Evolutionary conservation across 2,113 vertebrate genomes (phyloP).

Genomic region (Crotalus tigris): DNA sequence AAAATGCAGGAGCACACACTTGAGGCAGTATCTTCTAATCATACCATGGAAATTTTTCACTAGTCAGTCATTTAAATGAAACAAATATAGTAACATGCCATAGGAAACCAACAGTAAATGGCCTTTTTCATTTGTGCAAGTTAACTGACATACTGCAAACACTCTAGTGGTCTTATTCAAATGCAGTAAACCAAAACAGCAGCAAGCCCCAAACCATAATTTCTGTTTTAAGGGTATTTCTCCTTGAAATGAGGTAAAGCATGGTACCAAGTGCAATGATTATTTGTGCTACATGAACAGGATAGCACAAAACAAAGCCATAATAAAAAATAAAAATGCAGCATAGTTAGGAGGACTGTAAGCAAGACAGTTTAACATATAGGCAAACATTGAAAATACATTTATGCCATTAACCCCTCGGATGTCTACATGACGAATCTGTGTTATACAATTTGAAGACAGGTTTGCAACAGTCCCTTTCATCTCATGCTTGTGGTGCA

Average conservation of each 20-base stretch:
- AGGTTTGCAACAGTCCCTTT: constrained; percentile 52
- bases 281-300: constrained; percentile 88
- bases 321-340: constrained; percentile 66
- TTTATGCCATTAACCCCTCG: constrained; percentile 61
- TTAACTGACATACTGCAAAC: constrained; percentile 70
- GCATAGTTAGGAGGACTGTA: constrained; percentile 72
- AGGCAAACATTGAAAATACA: constrained; percentile 44
- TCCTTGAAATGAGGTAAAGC: constrained; percentile 94
- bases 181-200: constrained; percentile 81
- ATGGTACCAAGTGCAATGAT: constrained; percentile 91
- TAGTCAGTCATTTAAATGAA: constrained; percentile 59
- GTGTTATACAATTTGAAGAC: constrained; percentile 59
- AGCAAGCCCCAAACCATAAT: constrained; percentile 82
- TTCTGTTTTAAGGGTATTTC: constrained; percentile 75
- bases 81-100: constrained; percentile 72
- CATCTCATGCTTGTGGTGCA: constrained; percentile 58
- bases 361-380: constrained; percentile 52
- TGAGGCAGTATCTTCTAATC: neutral
- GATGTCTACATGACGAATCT: constrained; percentile 34
- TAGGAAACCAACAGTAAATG: constrained; percentile 65
- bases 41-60: constrained; percentile 23
- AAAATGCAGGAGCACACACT: constrained; percentile 57
- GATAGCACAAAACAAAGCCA: constrained; percentile 69
- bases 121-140: constrained; percentile 72
- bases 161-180: constrained; percentile 71